Percentiles rank a stretch among this genome's conserved stretches.
Conservation (phyloP, 2,113 vertebrate species). For the Sylvilagus bachmani region DNA sequence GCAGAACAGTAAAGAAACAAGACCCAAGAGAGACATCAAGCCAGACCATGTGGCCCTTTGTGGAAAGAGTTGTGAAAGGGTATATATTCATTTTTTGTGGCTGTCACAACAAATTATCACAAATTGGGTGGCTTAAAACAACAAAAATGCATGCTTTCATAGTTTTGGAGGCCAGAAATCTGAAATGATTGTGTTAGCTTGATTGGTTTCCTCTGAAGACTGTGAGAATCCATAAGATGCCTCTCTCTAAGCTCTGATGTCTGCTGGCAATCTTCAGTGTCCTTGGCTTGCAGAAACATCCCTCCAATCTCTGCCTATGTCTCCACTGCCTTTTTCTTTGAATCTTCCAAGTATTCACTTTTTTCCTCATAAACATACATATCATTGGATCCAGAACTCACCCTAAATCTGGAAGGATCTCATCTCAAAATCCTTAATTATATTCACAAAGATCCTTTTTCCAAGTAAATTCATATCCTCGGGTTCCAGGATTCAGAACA, state of each 20-base stretch:
- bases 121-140: neutral
- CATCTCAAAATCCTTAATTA: constrained; percentile 6
- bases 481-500: neutral
- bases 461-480: constrained; percentile 2
- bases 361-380: neutral
- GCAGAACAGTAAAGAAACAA: neutral
- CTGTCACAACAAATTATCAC: neutral
- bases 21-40: neutral
- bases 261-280: neutral
- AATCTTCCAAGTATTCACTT: neutral
- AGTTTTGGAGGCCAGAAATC: neutral
- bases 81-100: neutral
- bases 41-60: rapidly evolving
- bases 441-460: neutral
- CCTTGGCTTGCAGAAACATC: neutral
- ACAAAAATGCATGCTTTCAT: neutral
- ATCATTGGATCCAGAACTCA: neutral
- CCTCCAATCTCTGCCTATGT: neutral
- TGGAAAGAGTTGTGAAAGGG: neutral
- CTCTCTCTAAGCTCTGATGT: neutral
- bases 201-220: neutral
- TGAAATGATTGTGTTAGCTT: neutral
- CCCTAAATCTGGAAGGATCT: neutral
- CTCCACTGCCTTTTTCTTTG: neutral
- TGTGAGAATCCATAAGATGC: neutral